phyloP scores from a whole-genome alignment of 1,140 invertebrate species.

The Drosophila carrolli region DNA sequence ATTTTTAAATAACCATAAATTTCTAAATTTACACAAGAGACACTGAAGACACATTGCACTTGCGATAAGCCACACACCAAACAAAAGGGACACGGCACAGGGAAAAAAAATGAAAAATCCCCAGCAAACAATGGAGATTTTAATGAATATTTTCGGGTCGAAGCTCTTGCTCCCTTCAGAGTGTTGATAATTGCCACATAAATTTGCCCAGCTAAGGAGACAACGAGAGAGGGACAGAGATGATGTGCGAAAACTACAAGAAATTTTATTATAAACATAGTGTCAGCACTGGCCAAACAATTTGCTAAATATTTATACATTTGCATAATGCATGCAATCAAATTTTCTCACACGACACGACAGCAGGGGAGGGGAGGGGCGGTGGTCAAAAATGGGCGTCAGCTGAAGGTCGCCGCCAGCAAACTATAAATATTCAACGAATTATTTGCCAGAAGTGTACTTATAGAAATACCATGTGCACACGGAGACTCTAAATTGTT shows the following conservation, averaged over 20 bases:
- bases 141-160: constrained; percentile 77
- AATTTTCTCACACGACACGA: constrained; percentile 45
- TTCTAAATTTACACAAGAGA: constrained; percentile 81
- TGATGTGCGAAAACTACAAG: constrained; percentile 28
- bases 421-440: constrained; percentile 63
- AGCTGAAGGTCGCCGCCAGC: constrained; percentile 53
- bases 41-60: constrained; percentile 78
- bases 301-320: constrained; percentile 70
- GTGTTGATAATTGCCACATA: constrained; percentile 81
- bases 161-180: constrained; percentile 53
- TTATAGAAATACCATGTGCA: constrained; percentile 28
- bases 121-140: constrained; percentile 74
- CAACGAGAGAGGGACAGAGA: neutral
- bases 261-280: constrained; percentile 41
- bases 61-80: constrained; percentile 69
- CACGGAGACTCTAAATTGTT: constrained; percentile 20
- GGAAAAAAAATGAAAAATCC: constrained; percentile 53
- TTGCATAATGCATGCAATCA: constrained; percentile 76
- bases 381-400: constrained; percentile 7
- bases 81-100: constrained; percentile 34
- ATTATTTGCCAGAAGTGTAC: constrained; percentile 34
- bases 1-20: constrained; percentile 83
- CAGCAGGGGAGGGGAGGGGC: neutral
- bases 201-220: constrained; percentile 47
- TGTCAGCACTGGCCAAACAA: constrained; percentile 57